Evolutionary conservation across 2,888 invertebrate species (phyloP).

Genomic region (Eupithecia subumbrata): DNA sequence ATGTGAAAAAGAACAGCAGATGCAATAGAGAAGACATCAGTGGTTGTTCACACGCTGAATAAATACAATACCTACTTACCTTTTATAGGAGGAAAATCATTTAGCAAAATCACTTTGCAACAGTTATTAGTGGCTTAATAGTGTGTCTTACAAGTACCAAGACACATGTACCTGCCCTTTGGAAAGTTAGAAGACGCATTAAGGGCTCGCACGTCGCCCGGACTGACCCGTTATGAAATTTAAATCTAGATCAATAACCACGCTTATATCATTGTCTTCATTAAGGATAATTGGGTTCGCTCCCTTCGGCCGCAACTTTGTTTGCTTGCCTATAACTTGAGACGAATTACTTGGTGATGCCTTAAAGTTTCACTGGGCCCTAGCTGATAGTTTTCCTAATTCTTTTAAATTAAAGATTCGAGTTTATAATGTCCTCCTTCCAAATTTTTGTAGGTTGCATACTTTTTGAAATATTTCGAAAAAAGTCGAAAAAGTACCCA

Average conservation of each 20-base stretch:
- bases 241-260: slow-evolving; percentile 85
- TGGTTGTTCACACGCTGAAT: not conserved
- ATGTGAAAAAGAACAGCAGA: not conserved
- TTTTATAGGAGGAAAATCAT: no score
- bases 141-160: slow-evolving; percentile 60
- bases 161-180: slow-evolving; percentile 45
- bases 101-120: no score
- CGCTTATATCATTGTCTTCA: slow-evolving; percentile 85
- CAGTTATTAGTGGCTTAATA: slow-evolving; percentile 20
- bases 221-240: slow-evolving; percentile 85
- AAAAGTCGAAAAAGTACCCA: no score
- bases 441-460: no score
- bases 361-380: slow-evolving; percentile 27
- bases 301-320: slow-evolving; percentile 81
- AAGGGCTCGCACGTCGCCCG: slow-evolving; percentile 80
- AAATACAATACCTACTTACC: no score
- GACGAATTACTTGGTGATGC: slow-evolving; percentile 78
- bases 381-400: not conserved
- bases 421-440: not conserved
- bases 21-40: not conserved
- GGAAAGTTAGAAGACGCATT: slow-evolving; percentile 81
- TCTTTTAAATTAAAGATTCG: not conserved
- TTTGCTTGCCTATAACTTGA: slow-evolving; percentile 81
- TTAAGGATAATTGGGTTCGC: slow-evolving; percentile 84
- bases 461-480: no score